Evolutionary conservation across 2,113 vertebrate genomes (phyloP).

Genomic region (zebrafish (Danio rerio)): DNA sequence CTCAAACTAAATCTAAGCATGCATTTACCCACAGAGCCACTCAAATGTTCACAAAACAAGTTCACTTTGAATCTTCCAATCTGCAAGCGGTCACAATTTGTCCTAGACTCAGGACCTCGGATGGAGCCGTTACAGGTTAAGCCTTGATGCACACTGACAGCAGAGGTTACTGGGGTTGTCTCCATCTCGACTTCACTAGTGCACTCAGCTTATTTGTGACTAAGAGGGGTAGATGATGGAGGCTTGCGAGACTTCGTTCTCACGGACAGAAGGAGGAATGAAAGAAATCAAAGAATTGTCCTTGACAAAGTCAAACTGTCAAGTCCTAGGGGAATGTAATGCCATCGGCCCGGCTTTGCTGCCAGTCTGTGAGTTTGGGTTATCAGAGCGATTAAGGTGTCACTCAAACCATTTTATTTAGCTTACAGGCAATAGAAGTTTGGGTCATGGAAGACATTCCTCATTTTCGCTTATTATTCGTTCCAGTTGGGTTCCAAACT

Average conservation of each 20-base stretch:
- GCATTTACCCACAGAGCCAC: background rate
- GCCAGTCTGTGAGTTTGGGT: background rate
- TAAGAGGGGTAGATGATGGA: slow-evolving; percentile 19
- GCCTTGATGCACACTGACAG: slow-evolving; percentile 44
- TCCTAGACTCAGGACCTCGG: background rate
- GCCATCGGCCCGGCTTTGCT: slow-evolving; percentile 22
- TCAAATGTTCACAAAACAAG: background rate
- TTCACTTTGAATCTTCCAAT: background rate
- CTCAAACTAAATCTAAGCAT: background rate
- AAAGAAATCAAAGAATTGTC: slow-evolving; percentile 24
- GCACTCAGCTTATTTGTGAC: slow-evolving; percentile 18
- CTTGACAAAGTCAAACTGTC: slow-evolving; percentile 48
- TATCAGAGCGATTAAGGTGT: slow-evolving; percentile 39
- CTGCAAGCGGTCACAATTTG: background rate
- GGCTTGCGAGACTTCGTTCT: background rate
- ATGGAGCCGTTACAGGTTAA: slow-evolving; percentile 3
- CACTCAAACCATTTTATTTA: slow-evolving; percentile 38
- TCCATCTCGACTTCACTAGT: slow-evolving; percentile 15
- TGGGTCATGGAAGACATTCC: background rate
- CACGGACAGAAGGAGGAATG: background rate
- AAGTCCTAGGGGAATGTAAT: slow-evolving; percentile 14
- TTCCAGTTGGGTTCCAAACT: background rate
- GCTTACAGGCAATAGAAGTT: slow-evolving; percentile 28
- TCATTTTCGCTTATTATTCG: background rate
- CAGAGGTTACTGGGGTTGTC: slow-evolving; percentile 45